These are phyloP conservation scores for Pycnonotus jocosus DNA, from an alignment of 2,113 vertebrate species.

Conservation along the genomic window DNA sequence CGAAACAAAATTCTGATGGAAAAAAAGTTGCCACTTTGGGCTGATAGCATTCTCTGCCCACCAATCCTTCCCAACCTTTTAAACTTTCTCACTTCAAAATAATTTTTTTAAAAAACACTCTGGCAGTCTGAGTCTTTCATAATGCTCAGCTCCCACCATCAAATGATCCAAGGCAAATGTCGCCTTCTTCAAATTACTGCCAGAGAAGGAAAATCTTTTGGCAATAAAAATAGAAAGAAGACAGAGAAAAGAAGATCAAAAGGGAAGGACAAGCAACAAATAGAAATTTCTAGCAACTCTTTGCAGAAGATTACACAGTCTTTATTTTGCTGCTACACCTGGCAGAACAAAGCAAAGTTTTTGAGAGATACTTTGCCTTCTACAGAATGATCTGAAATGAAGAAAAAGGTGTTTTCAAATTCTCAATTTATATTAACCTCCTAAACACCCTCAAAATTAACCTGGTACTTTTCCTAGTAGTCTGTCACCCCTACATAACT, in stretches of 20 bases:
- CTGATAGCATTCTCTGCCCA: rapidly evolving
- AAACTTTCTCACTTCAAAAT: background rate
- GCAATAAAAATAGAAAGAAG: background rate
- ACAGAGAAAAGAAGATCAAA: background rate
- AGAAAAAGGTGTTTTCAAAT: background rate
- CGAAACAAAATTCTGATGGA: background rate
- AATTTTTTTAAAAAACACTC: background rate
- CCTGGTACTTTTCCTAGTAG: background rate
- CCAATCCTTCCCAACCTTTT: rapidly evolving
- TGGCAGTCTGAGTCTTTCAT: background rate
- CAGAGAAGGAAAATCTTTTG: background rate
- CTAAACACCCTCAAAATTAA: background rate
- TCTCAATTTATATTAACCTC: background rate
- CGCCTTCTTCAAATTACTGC: background rate
- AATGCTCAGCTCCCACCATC: background rate
- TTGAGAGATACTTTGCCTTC: background rate
- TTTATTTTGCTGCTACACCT: background rate
- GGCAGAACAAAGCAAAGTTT: background rate
- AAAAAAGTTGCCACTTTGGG: background rate
- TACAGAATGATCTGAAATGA: background rate
- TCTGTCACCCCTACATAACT: background rate
- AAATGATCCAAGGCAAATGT: background rate
- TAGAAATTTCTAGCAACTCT: background rate
- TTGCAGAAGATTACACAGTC: background rate
- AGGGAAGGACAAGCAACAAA: background rate